Base-by-base conservation (phyloP, 2,113 vertebrate genomes). In the Seriola quinqueradiata region DNA sequence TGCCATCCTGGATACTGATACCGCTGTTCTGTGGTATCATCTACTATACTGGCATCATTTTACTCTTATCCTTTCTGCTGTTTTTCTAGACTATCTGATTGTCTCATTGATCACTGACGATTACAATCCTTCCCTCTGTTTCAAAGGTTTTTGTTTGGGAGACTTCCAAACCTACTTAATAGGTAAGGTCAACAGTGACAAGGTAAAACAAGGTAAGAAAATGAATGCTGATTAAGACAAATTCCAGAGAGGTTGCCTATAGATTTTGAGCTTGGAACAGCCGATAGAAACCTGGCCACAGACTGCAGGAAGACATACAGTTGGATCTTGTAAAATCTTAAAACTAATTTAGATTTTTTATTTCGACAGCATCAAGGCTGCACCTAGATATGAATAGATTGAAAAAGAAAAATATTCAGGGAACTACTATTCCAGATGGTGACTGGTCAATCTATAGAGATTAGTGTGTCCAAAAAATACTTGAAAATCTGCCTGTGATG, bases 1-100 rank as follows among this genome's bases (percentile, higher is more conserved):
- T 77, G 40, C 63, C 44, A 48, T 40, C 1, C 3, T 64, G 42
- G 11, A 32, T 83, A 21, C 58, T 66, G 42, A 69, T 79, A 48
- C 23, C 52, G 60, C 44, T 55, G 40, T 48, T 25, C 38, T 42
- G 46, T 34, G 13, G 17, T 14, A 25, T 25, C n/a, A 32, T 46
- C 25, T 48, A 9, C 54, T 52, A 19, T 21, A 36, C 4, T 36
- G 57, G 67, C 2, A 63, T 60, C 16, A 64, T 14, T 28, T 71
- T n/a, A 11, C 32, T 9, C 12, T 38, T 77, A 38, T 21, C n/a
- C 25, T 78, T 34, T 52, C 21, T 50, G 21, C 23, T 60, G 32
- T 16, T 16, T 1, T 32, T 50, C 9, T 68, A 8, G 38, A 8
- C 48, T 10, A 32, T 63, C 55, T 52, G 58, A 12, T 38, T 34